Evolutionary conservation across 2,113 vertebrate species (phyloP).

Genomic region (Rhynchopsitta pachyrhyncha): DNA sequence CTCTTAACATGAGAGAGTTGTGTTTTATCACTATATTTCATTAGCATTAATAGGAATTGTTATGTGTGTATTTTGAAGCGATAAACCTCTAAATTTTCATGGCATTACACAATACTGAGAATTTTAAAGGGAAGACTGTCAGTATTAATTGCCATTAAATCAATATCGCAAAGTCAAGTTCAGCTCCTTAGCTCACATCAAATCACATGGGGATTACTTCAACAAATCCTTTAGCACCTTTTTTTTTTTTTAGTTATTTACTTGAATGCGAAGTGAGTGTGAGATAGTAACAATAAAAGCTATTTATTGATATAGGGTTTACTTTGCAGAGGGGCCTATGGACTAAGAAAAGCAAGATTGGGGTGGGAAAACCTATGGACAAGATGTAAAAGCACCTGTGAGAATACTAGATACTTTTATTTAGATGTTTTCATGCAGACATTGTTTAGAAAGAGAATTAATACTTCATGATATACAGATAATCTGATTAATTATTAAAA

Average conservation of each 20-base stretch:
- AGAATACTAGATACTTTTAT: not conserved
- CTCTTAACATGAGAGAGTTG: not conserved
- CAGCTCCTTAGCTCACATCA: not conserved
- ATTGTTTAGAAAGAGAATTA: not conserved
- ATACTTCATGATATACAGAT: not conserved
- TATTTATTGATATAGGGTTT: not conserved
- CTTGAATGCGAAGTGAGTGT: not conserved
- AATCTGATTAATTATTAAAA: not conserved
- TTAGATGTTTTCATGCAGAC: not conserved
- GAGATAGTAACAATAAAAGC: not conserved
- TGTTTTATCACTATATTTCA: not conserved
- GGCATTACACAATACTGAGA: not conserved
- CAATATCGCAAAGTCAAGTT: not conserved
- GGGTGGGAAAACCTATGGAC: not conserved
- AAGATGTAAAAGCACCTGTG: not conserved
- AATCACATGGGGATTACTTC: not conserved
- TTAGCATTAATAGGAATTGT: not conserved
- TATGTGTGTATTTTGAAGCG: not conserved
- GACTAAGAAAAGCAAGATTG: not conserved
- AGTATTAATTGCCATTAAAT: conserved; percentile 6
- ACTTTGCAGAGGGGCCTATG: not conserved
- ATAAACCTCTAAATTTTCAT: not conserved
- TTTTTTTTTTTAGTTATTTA: not conserved
- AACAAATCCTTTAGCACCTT: not conserved
- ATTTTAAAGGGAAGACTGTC: not conserved